Evolutionary conservation across 2,797 vertebrate species (phyloP), one percentile per base, ranked within the genome.

Genomic region (Lepilemur septentrionalis): DNA sequence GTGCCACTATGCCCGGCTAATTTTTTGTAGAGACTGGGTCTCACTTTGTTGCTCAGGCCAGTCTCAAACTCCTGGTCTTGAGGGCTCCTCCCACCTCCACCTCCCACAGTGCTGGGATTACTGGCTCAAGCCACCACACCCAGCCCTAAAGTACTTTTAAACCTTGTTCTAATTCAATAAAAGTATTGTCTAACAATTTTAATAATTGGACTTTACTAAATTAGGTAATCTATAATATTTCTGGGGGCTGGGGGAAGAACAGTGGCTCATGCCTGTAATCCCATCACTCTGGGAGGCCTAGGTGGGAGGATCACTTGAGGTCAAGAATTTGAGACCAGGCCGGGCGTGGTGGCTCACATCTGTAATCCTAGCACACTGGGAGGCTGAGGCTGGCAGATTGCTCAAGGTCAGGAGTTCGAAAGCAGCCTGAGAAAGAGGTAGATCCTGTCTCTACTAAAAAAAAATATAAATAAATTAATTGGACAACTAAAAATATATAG

Each of bases 131-230:
- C 20, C 67, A 69, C 67, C 35, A 18, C 0, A 2, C 35, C 20
- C 35, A 2, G 67, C 35, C 35, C 43, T 38, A 57, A 88, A 22
- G n/a, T 67, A n/a, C 57, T 84, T 92, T 73, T 48, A 72, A 84
- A 89, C 63, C 78, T n/a, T 73, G 63, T 84, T 78, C 85, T 89
- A 23, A 57, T n/a, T 59, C 7, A 0, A 38, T 32, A 52, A 76
- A 48, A 88, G 46, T 91, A 50, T 18, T 79, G 57, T 78, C 61
- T 72, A 30, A 63, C 35, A 20, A 61, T 89, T 78, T 75, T 52
- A 85, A 52, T 89, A 35, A 52, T 22, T 67, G 57, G 63, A 55
- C 28, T 81, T 90, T 15, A n/a, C 30, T 70, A 78, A 61, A 52
- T 59, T 43, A 91, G 30, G 30, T 50, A 59, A 61, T 84, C 50